These are phyloP conservation scores for Oscheius sp. DNA, from an alignment of 2,888 invertebrate genomes.

Conservation along the genomic window DNA sequence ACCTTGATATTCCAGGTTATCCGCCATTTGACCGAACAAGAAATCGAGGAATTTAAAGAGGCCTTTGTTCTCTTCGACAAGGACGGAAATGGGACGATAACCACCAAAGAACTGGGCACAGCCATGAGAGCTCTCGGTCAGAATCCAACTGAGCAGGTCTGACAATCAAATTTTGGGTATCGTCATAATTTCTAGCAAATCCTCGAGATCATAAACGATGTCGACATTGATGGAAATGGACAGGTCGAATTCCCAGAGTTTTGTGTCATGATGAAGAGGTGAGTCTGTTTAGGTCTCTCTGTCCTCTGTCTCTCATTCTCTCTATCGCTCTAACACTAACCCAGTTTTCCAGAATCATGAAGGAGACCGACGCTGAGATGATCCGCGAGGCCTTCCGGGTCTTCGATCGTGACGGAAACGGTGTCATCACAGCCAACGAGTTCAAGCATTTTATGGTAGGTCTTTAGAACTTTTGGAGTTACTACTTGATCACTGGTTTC, in stretches of 20 bases:
- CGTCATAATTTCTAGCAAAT: constrained; percentile 49
- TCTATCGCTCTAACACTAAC: background rate
- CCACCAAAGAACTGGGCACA: constrained; percentile 56
- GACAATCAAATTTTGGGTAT: background rate
- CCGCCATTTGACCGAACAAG: constrained; percentile 51
- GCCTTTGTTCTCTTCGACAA: constrained; percentile 58
- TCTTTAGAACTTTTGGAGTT: too few species aligned
- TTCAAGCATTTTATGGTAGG: constrained; percentile 67
- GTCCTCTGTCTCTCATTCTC: background rate
- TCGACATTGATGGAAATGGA: constrained; percentile 63
- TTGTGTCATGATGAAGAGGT: constrained; percentile 67
- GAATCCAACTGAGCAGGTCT: constrained; percentile 59
- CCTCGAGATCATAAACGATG: constrained; percentile 61
- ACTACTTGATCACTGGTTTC: too few species aligned
- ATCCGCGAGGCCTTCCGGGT: constrained; percentile 72
- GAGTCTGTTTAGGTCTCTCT: background rate
- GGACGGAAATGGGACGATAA: constrained; percentile 60
- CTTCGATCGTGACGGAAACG: constrained; percentile 60
- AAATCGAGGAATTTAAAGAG: constrained; percentile 58
- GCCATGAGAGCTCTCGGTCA: constrained; percentile 61
- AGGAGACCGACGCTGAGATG: constrained; percentile 69
- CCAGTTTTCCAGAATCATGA: constrained; percentile 65
- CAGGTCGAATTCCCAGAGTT: constrained; percentile 65
- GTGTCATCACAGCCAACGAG: constrained; percentile 67
- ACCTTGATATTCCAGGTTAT: constrained; percentile 40